Evolutionary conservation across 2,888 invertebrate genomes (phyloP), one percentile per base, ranked within the genome.

Genomic region (Tenthredo scrophulariae): DNA sequence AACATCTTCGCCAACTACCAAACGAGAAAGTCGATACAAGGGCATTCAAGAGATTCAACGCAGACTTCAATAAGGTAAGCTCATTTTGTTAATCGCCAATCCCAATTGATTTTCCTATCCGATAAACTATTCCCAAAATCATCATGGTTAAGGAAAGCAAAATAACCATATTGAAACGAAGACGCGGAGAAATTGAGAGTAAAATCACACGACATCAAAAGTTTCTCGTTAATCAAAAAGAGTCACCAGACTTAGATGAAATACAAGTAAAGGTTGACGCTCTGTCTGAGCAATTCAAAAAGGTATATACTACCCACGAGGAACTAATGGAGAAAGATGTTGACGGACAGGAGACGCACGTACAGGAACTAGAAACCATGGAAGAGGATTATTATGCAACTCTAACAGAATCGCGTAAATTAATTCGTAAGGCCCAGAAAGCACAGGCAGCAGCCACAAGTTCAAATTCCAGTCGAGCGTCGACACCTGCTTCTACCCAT

Each of bases 231-330:
- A n/a, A 5, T 7, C 74, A 74, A 40, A n/a, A 3, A 18, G 22
- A 37, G 9, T 74, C 74, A 40, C 43, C 40, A 43, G 72, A 74
- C 40, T 9, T 74, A 18, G 43, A 74, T 10, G n/a, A 15, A 9
- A 18, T 74, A n/a, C 72, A 72, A 74, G 74, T 74, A 4, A 46
- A 77, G 54, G 54, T 50, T n/a, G 77, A 77, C 0, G 50, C 50
- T 22, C 77, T 46, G 2, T 26, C 5, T 10, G 77, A 77, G 9
- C 15, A 26, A 1, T 77, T 50, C 33, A 50, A 77, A 54, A 50
- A 4, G 1, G 7, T 29, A 15, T 6, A 77, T 18, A 2, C 26
- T 13, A 77, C 22, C 22, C 50, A 54, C 13, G 50, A 50, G 7
- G 50, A 77, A 15, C n/a, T 40, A 22, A n/a, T 40, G 40, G 40